These are phyloP conservation scores for Chaenocephalus aceratus DNA, from an alignment of 2,113 vertebrate genomes.

Conservation along the genomic window DNA sequence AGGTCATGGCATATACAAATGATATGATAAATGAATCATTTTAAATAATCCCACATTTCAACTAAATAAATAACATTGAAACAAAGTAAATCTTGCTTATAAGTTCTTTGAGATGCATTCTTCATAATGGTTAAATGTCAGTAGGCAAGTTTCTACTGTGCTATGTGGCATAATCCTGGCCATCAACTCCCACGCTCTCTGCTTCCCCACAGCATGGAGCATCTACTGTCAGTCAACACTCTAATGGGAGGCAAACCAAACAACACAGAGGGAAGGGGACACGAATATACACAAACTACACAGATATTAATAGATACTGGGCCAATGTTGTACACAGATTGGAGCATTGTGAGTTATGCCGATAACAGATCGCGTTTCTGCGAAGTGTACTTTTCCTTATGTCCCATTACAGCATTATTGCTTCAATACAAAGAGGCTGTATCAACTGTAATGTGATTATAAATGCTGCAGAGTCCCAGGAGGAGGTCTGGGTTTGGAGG, in stretches of 20 bases:
- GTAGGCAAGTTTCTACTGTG: constrained; percentile 50
- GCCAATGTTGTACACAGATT: constrained; percentile 32
- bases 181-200: constrained; percentile 78
- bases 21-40: not conserved
- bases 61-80: not conserved
- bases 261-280: constrained; percentile 59
- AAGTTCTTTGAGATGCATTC: constrained; percentile 35
- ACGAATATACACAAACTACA: constrained; percentile 50
- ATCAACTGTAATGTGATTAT: constrained; percentile 31
- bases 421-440: constrained; percentile 21
- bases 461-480: constrained; percentile 35
- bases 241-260: constrained; percentile 75
- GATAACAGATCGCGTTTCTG: constrained; percentile 27
- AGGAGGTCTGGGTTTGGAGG: constrained; percentile 31
- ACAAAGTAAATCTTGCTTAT: constrained; percentile 7
- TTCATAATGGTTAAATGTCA: constrained; percentile 42
- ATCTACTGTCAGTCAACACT: constrained; percentile 79
- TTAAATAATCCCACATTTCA: constrained; percentile 5
- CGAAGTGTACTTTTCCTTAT: constrained; percentile 15
- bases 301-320: constrained; percentile 34
- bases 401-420: constrained; percentile 34
- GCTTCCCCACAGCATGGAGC: constrained; percentile 79
- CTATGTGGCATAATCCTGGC: constrained; percentile 63
- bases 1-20: not conserved
- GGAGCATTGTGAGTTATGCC: constrained; percentile 14